Evolutionary conservation across 2,888 invertebrate species (phyloP), one percentile per base, ranked within the genome.

Genomic region (Bembecia ichneumoniformis): DNA sequence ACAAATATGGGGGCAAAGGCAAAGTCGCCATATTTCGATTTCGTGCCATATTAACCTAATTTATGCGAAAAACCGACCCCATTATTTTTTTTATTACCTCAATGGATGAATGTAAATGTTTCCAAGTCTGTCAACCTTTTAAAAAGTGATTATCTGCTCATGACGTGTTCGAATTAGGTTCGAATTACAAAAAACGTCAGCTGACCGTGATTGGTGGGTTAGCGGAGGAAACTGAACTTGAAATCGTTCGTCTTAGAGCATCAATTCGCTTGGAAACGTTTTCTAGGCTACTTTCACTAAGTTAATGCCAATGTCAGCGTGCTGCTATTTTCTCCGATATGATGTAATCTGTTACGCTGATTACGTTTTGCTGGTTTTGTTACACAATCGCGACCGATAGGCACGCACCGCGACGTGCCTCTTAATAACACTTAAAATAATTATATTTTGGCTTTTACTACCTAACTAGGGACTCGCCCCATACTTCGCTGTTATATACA

Each of bases 281-380:
- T 44, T 44, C 44, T 44, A 44, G 44, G 44, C 44, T 44, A 82
- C 82, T 82, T 82, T 83, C 83, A 78, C 82, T 76, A 66, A 68
- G 74, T 20, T 77, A 80, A 73, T 82, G 74, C 75, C 83, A 84
- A 83, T 84, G 83, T 83, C 83, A 84, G 75, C 36, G 14, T 47
- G 48, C 45, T 43, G 59, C 53, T 73, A 77, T 82, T 81, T 81
- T 81, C 78, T 79, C 71, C 65, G 62, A 54, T 58, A 64, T 78
- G 75, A 74, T 66, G 71, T 70, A 77, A 79, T 65, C 64, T 54
- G 66, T 68, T 75, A 63, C 63, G 64, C 54, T 51, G 57, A 61
- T 63, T 66, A 63, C 58, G 63, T 74, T 46, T 73, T 65, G 63
- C 66, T 72, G 72, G 63, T 74, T 46, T 73, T 65, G 63, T 66